Base-by-base conservation (phyloP, 2,888 invertebrate genomes). In the Sceliomorpha sp. region DNA sequence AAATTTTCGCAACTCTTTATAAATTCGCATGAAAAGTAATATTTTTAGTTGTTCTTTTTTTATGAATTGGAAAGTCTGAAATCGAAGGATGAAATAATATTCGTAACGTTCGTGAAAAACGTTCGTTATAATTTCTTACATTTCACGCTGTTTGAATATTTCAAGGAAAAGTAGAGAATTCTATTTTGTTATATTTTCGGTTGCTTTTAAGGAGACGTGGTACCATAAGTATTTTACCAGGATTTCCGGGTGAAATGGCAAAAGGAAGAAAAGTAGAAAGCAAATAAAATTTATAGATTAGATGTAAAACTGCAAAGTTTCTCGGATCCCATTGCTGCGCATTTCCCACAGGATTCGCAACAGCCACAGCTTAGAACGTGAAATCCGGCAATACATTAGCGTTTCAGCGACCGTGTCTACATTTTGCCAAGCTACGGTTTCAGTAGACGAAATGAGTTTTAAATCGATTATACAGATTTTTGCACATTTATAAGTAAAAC, bases 351-450 rank as follows among this genome's bases (percentile, higher is more conserved):
- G 69, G 63, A 63, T 69, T 69, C 63, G 51, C 69, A 62, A 58
- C 70, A 70, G 64, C 70, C 64, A 44, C 70, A 64, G 64, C 70
- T 70, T 70, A 70, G 70, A 70, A 62, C 53, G 56, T 53, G 58
- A 70, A 70, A 70, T 70, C 70, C 70, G 62, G 62, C 53, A 58
- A 70, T 70, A 66, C 70, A 66, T 70, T 70, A 70, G 58, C 51
- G 60, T 62, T 66, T 70, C 66, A 66, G 66, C 70, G 50, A 64
- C 70, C 60, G 55, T 60, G 70, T 70, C 70, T 51, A 63, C 63
- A 60, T 63, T 70, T 70, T 70, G 47, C 64, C 59, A 45, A 53
- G 59, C 29, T 55, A 45, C 55, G 32, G 26, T 64, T 59, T 58
- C 40, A 69, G 62, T 62, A 27, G 26, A 50, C 40, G 47, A 62